Evolutionary conservation across 2,113 vertebrate genomes (phyloP), one percentile per base, ranked within the genome.

Genomic region (Prionailurus viverrinus): DNA sequence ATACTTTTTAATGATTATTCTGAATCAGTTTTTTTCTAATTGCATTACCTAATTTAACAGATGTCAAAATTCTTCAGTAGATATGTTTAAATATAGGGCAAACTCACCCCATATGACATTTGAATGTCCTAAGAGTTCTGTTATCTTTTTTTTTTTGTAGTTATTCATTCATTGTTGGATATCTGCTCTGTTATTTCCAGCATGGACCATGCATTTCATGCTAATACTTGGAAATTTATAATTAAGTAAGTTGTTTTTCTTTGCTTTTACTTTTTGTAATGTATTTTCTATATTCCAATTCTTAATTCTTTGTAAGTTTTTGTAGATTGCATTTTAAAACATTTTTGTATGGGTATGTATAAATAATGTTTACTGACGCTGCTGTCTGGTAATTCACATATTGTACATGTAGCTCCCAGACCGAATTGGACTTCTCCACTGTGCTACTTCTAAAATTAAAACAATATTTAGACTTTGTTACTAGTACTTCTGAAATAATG

Each of bases 211-310:
- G 99, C 99, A 7, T 98, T 99, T 96, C 99, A 99, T 98, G 99
- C 99, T 87, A 99, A 99, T 96, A 99, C 99, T 0, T 99, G 99
- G 99, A 99, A 99, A 97, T 99, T 99, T 98, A 99, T 99, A 71
- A 99, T 99, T 98, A 99, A 99, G 99, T 99, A 98, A 98, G 99
- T 99, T 31, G 27, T 63, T 39, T 63, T 73, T 73, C n/a, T 81
- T 82, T 53, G 8, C n/a, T 91, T 97, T 91, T 63, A 74, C 71
- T 94, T 96, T 94, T 91, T 78, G 79, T 61, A 74, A n/a, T 33
- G 7, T 88, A 33, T 91, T 87, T 96, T 94, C 29, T 11, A 0
- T 78, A 89, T 76, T 14, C 5, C 31, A 74, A 48, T 29, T 95
- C 39, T 91, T 95, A 87, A 39, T 95, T 89, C 53, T 76, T 89